Evolutionary conservation across 2,113 vertebrate genomes (phyloP), one percentile per base, ranked within the genome.

Genomic region (Gymnogyps californianus): DNA sequence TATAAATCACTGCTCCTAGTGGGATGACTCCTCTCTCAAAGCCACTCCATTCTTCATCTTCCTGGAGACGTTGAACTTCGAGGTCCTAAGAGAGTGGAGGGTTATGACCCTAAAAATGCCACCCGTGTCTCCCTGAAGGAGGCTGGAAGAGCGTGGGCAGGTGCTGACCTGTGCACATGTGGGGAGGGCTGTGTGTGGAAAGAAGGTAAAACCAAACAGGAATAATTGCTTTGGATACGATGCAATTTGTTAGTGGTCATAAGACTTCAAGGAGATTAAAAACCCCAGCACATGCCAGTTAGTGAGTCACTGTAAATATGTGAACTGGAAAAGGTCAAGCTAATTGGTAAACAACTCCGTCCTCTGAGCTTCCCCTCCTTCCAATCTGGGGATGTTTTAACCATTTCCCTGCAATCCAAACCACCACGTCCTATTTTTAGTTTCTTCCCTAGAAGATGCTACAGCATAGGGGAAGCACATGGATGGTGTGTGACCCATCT

Each of bases 221-320:
- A 96, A 83, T 89, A 87, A 96, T 80, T 93, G 92, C 74, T 97
- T 95, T 91, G 94, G 94, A 96, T 94, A 93, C 91, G 9, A 88
- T 82, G 89, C 83, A 96, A 94, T 97, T 96, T 97, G 90, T 90
- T 94, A 95, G 96, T 65, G 90, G 96, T 97, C 96, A 96, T 97
- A 96, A 96, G 96, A 97, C 94, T 95, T 96, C 94, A 93, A 96
- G 90, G 93, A 97, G 96, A 96, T 98, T 96, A 97, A 97, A 97
- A 97, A 95, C 72, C 87, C 84, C 89, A 97, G 87, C 92, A 96
- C 96, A 98, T 93, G 88, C 95, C 96, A 97, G 94, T 86, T 89
- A 66, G 85, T 98, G 97, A 98, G 97, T 97, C 97, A 98, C 76
- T 86, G 90, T 92, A 92, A 97, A 94, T 95, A 97, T 76, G 96